A percentile compares a stretch with the other conserved stretches of the same genome.
phyloP scores from a whole-genome alignment of 2,888 invertebrate genomes.

The Pteria penguin region DNA sequence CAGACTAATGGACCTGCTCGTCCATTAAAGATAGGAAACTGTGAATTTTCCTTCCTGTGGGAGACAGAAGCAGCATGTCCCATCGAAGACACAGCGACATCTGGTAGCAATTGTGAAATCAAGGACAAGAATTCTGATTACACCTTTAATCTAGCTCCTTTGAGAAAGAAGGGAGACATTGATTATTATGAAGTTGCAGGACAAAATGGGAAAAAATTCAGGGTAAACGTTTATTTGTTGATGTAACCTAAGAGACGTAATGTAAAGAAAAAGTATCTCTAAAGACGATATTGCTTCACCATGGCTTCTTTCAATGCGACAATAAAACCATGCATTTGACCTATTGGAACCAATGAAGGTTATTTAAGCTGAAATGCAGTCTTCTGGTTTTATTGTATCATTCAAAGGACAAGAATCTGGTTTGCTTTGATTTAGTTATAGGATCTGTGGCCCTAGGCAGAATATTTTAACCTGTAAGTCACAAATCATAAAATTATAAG shows the following conservation, averaged over 20 bases:
- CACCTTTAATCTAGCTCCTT: conserved; percentile 66
- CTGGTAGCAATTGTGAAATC: conserved; percentile 53
- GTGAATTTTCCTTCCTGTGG: conserved; percentile 74
- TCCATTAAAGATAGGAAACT: conserved; percentile 60
- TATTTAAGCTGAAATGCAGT: too few species aligned
- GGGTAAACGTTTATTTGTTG: conserved; percentile 50
- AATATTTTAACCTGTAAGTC: too few species aligned
- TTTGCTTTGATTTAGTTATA: too few species aligned
- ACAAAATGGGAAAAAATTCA: conserved; percentile 44
- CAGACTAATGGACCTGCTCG: conserved; percentile 46
- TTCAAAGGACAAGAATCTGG: too few species aligned
- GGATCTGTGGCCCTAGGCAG: too few species aligned
- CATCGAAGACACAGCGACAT: conserved; percentile 43
- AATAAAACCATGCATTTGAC: neutral
- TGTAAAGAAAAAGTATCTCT: too few species aligned
- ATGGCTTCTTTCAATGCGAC: too few species aligned
- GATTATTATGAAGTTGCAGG: conserved; percentile 50
- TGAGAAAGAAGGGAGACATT: conserved; percentile 52
- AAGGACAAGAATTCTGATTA: conserved; percentile 69
- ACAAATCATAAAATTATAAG: too few species aligned
- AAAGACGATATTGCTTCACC: too few species aligned
- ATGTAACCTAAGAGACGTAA: too few species aligned
- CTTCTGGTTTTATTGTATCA: too few species aligned
- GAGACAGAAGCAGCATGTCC: conserved; percentile 75
- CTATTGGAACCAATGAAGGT: too few species aligned